Percentiles rank a stretch among this genome's conserved stretches.
Conservation (phyloP, 2,113 vertebrate species). For the Columba livia region DNA sequence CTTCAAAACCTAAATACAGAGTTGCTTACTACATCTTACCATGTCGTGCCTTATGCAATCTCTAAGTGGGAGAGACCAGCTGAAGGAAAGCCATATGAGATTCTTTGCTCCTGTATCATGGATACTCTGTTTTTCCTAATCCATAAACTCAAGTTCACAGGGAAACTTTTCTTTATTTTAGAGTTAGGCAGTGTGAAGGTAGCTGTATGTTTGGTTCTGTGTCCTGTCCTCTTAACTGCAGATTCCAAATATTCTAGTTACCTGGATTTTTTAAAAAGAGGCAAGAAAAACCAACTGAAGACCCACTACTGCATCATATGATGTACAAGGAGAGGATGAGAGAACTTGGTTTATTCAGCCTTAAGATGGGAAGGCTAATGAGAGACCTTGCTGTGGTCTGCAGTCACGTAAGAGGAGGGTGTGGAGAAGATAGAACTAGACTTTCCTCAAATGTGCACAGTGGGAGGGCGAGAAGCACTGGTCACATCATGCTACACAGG, state of each 20-base stretch:
- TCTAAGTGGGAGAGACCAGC: background rate
- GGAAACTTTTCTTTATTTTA: background rate
- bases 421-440: background rate
- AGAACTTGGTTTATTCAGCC: background rate
- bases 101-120: background rate
- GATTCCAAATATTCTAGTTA: background rate
- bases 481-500: background rate
- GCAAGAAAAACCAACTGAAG: background rate
- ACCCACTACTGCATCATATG: background rate
- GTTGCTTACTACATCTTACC: background rate
- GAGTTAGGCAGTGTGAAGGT: background rate
- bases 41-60: background rate
- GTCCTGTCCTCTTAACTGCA: background rate
- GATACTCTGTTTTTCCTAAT: background rate
- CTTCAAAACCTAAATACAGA: background rate
- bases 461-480: background rate
- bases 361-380: background rate
- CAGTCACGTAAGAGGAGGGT: background rate
- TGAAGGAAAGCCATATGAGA: background rate
- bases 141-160: background rate
- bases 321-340: background rate
- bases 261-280: background rate
- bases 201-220: background rate
- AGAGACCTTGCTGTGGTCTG: background rate
- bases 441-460: background rate